Evolutionary conservation across 1,140 invertebrate species (phyloP), one percentile per base, ranked within the genome.

Genomic region (Venustaconcha ellipsiformis): DNA sequence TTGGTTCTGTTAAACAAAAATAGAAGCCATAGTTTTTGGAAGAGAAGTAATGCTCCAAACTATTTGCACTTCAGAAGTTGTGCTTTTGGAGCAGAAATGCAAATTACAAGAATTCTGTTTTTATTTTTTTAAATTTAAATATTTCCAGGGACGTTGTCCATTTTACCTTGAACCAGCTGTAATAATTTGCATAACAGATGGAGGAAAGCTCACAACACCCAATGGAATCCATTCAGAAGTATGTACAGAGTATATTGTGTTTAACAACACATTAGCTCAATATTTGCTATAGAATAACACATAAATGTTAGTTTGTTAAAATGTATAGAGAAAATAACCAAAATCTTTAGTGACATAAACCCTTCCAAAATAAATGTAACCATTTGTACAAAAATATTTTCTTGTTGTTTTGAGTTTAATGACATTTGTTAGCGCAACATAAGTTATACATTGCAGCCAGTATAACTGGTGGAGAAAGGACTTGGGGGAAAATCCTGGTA

Each of bases 91-190:
- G 23, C 23, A 23, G 23, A 23, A 23, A 23, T 23, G 20, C 18
- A 58, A 14, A 70, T 57, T 14, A 20, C 1, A 48, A 12, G 1
- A 37, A 37, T 37, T 37, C 3, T 37, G 37, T 37, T 37, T 37
- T 37, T 37, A 37, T 37, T 37, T 37, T 37, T 37, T 4, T 37
- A 23, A 5, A n/a, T 60, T 74, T 80, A 13, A 57, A 67, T 63
- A 20, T 63, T 74, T 81, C 20, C 95, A 98, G 91, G 98, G 98
- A 65, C 93, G 98, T 88, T 98, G 96, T 90, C 98, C 98, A 11
- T 99, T 97, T 91, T 99, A 96, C 91, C 90, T 99, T 66, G 98
- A 99, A 90, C 97, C 98, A 26, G 97, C 97, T 59, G 95, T 99
- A 14, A 99, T 99, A 85, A 97, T 99, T 82, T 94, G 97, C 57